Percentiles rank a stretch among this genome's conserved stretches.
These are phyloP conservation scores for Macropis europaea DNA, from an alignment of 2,888 invertebrate species.

Conservation along the genomic window DNA sequence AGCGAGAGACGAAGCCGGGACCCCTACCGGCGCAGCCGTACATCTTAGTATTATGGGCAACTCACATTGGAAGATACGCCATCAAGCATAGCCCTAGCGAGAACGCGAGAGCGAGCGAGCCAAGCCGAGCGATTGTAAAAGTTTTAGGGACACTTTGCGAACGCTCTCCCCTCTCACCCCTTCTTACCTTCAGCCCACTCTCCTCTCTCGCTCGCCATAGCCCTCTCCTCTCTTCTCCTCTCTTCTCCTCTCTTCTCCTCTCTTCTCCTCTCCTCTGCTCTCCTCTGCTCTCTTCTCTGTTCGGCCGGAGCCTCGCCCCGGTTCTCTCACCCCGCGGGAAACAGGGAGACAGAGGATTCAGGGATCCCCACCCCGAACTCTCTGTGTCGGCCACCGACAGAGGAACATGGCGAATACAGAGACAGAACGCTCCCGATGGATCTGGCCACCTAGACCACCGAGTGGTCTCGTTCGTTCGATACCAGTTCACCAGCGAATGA, in stretches of 20 bases:
- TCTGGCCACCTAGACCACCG: too few species aligned
- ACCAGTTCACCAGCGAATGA: neutral
- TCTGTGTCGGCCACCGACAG: slow-evolving; percentile 31
- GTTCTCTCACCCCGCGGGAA: slow-evolving; percentile 59
- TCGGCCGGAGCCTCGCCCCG: slow-evolving; percentile 69
- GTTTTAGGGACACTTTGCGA: slow-evolving; percentile 84
- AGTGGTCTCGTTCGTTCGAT: neutral
- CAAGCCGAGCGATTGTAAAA: slow-evolving; percentile 83
- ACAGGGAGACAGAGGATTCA: slow-evolving; percentile 2
- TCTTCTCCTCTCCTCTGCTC: slow-evolving; percentile 41
- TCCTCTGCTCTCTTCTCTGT: slow-evolving; percentile 33
- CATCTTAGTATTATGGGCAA: slow-evolving; percentile 84
- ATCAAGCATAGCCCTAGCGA: slow-evolving; percentile 83
- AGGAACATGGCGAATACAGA: slow-evolving; percentile 57
- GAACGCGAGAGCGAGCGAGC: slow-evolving; percentile 79
- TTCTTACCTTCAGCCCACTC: slow-evolving; percentile 39
- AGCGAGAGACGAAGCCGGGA: slow-evolving; percentile 74
- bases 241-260: slow-evolving; percentile 25
- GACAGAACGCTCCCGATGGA: too few species aligned
- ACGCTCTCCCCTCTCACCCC: slow-evolving; percentile 73
- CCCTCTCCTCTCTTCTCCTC: slow-evolving; percentile 18
- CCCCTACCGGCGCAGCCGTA: slow-evolving; percentile 84
- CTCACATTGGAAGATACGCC: slow-evolving; percentile 86
- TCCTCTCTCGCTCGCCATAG: slow-evolving; percentile 41
- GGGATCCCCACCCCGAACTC: slow-evolving; percentile 34